Evolutionary conservation across 1,140 invertebrate genomes (phyloP), one percentile per base, ranked within the genome.

Genomic region (Harpegnathos saltator): DNA sequence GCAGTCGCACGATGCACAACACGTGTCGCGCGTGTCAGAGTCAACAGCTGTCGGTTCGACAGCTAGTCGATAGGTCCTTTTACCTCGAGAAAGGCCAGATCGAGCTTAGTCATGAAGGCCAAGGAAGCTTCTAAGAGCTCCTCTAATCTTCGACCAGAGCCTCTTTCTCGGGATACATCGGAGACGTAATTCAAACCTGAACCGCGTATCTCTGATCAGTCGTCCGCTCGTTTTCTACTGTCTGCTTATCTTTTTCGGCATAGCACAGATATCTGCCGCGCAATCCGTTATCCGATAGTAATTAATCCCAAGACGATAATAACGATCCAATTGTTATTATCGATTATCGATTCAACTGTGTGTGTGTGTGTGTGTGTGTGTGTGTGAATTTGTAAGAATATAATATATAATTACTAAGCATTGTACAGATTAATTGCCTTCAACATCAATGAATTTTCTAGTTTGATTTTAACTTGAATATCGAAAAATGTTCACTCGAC

Each of bases 81-180:
- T 85, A 81, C 63, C 29, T 59, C 19, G 82, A 81, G 86, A 89
- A 73, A 74, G 59, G 15, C 48, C 59, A 69, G 72, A 44, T 9
- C 38, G 38, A 44, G 82, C 85, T 91, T 91, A 91, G 84, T 91
- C 89, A 91, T 84, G 87, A 65, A 44, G n/a, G 71, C 22, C 52
- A 56, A 80, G 68, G 59, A 90, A 85, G 69, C 84, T 83, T 88
- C 84, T 91, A 86, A 86, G 89, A 88, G 83, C 82, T 91, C 85
- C 65, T 84, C 89, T 90, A 90, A 90, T 83, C 80, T 52, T 62
- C 26, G n/a, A n/a, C n/a, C 48, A 72, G 11, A 72, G 26, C 11
- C 22, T 38, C 50, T 66, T 50, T 29, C 56, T 44, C 48, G 19
- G 48, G 19, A n/a, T 38, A 38, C 17, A 12, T 52, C 33, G 4